phyloP scores from a whole-genome alignment of 2,888 invertebrate species.

The Xestia rhomboidea region DNA sequence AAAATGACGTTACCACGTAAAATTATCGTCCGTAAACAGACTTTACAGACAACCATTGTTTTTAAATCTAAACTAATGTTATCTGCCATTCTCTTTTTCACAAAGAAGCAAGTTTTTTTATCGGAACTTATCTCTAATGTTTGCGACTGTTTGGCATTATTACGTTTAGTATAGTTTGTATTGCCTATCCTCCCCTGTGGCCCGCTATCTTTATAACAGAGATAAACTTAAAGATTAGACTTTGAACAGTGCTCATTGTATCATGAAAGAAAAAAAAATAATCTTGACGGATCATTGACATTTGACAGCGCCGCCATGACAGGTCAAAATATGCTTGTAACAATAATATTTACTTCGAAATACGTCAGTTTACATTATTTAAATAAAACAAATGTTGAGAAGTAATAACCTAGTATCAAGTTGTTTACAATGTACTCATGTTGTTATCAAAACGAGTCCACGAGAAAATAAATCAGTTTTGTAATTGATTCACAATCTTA shows the following conservation, averaged over 20 bases:
- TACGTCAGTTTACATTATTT: slow-evolving; percentile 25
- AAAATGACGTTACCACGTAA: no score
- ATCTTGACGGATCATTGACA: slow-evolving; percentile 9
- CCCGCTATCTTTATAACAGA: slow-evolving; percentile 3
- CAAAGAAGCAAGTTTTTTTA: not conserved
- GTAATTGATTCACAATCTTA: not conserved
- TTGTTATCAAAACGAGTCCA: slow-evolving; percentile 3
- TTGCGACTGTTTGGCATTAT: not conserved
- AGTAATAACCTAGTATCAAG: not conserved
- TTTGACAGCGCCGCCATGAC: not conserved
- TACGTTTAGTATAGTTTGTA: not conserved
- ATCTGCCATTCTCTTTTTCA: not conserved
- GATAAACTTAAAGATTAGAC: slow-evolving; percentile 3
- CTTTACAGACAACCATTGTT: no score
- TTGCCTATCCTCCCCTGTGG: slow-evolving; percentile 4
- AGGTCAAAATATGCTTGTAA: not conserved
- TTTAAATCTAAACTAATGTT: not conserved
- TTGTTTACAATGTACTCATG: not conserved
- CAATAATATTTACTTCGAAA: slow-evolving; percentile 37
- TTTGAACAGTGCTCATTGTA: not conserved
- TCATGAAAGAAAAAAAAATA: not conserved
- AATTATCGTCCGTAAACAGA: no score
- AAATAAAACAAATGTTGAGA: slow-evolving; percentile 26
- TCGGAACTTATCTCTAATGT: not conserved
- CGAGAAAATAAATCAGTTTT: slow-evolving; percentile 8